Conservation (phyloP, 2,113 vertebrate genomes). For the Hydropotes inermis region DNA sequence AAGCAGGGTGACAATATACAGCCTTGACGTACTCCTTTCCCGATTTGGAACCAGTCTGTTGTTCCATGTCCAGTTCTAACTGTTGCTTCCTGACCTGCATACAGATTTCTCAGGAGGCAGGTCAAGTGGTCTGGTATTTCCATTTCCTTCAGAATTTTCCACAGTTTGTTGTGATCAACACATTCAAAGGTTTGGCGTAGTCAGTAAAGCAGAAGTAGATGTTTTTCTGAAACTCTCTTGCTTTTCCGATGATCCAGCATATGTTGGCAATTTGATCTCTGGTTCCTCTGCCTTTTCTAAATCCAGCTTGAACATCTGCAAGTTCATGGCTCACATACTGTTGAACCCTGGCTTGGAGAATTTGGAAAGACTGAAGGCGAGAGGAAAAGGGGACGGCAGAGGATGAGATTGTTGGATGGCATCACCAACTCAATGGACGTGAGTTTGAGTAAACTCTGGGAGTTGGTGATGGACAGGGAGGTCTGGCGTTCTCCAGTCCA, state of each 20-base stretch:
- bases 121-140: neutral
- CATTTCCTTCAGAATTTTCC: neutral
- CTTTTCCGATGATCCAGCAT: neutral
- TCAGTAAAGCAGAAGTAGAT: neutral
- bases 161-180: neutral
- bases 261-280: neutral
- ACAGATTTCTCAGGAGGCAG: neutral
- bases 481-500: neutral
- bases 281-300: neutral
- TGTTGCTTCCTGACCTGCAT: neutral
- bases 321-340: neutral
- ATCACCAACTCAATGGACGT: neutral
- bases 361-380: neutral
- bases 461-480: neutral
- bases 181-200: neutral
- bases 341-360: neutral
- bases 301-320: neutral
- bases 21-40: neutral
- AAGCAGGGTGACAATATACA: neutral
- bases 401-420: neutral
- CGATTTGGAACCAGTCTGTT: neutral
- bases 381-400: neutral
- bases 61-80: neutral
- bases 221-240: neutral
- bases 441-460: neutral